These are phyloP conservation scores for Carpatolechia fugitivella DNA, from an alignment of 2,888 invertebrate genomes.

Conservation along the genomic window DNA sequence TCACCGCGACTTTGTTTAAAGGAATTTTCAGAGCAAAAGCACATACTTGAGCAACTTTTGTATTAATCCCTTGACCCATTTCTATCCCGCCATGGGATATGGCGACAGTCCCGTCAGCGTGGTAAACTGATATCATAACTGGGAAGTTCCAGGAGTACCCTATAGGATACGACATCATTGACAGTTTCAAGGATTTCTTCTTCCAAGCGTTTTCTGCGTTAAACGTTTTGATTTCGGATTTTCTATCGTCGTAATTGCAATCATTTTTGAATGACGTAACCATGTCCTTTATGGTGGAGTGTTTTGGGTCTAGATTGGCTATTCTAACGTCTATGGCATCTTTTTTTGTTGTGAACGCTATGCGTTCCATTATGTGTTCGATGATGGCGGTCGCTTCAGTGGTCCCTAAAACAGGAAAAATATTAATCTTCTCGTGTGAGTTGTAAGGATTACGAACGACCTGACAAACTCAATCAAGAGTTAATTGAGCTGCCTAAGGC, in stretches of 20 bases:
- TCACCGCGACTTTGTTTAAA: slow-evolving; percentile 76
- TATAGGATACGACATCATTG: slow-evolving; percentile 83
- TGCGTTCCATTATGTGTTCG: slow-evolving; percentile 84
- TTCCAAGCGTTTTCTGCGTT: slow-evolving; percentile 86
- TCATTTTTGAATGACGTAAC: slow-evolving; percentile 78
- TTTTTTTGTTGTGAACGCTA: slow-evolving; percentile 72
- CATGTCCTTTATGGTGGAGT: slow-evolving; percentile 62
- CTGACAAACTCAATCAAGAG: no score
- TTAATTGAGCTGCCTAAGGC: no score
- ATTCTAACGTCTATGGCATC: slow-evolving; percentile 80
- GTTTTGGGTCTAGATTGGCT: slow-evolving; percentile 64
- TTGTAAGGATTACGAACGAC: no score
- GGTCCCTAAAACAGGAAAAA: slow-evolving; percentile 48
- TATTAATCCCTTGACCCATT: slow-evolving; percentile 87
- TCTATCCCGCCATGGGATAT: slow-evolving; percentile 85
- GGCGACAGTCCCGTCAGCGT: slow-evolving; percentile 82
- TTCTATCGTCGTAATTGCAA: slow-evolving; percentile 76
- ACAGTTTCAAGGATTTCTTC: slow-evolving; percentile 82
- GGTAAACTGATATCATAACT: slow-evolving; percentile 82
- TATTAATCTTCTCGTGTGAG: no score
- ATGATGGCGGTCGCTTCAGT: slow-evolving; percentile 78
- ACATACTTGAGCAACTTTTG: slow-evolving; percentile 84
- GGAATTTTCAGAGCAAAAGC: slow-evolving; percentile 84
- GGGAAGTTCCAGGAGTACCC: slow-evolving; percentile 73
- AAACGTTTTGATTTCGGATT: slow-evolving; percentile 70